Evolutionary conservation across 2,797 vertebrate species (phyloP).

Genomic region (Tokudaia tokunoshimensis): DNA sequence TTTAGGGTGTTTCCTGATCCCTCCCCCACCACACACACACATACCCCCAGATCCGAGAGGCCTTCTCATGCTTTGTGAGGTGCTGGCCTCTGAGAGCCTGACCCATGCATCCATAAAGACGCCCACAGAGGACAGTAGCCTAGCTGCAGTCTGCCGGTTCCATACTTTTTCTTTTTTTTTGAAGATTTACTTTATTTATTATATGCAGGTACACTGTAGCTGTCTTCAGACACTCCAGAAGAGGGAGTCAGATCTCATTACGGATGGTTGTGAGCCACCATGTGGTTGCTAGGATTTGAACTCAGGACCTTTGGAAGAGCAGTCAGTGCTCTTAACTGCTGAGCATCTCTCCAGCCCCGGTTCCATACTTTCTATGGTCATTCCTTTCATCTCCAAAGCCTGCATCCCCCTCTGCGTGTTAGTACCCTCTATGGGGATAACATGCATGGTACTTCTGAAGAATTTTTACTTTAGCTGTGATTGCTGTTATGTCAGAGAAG

Average conservation of each 20-base stretch:
- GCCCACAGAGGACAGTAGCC: not conserved
- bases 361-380: not conserved
- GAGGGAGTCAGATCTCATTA: no score
- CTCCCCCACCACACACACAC: no score
- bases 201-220: no score
- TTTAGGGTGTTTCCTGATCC: not conserved
- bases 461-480: not conserved
- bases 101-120: not conserved
- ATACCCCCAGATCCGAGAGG: not conserved
- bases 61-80: not conserved
- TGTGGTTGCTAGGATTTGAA: no score
- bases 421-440: not conserved
- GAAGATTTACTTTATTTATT: no score
- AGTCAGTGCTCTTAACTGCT: no score
- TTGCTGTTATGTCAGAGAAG: not conserved
- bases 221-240: no score
- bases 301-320: no score
- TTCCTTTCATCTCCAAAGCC: not conserved
- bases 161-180: no score
- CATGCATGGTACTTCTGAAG: not conserved
- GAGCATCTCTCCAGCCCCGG: no score
- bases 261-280: no score
- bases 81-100: not conserved
- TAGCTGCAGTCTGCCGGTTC: not conserved
- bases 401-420: not conserved